These are phyloP conservation scores for Sialia sialis DNA, from an alignment of 2,113 vertebrate species.

Conservation along the genomic window DNA sequence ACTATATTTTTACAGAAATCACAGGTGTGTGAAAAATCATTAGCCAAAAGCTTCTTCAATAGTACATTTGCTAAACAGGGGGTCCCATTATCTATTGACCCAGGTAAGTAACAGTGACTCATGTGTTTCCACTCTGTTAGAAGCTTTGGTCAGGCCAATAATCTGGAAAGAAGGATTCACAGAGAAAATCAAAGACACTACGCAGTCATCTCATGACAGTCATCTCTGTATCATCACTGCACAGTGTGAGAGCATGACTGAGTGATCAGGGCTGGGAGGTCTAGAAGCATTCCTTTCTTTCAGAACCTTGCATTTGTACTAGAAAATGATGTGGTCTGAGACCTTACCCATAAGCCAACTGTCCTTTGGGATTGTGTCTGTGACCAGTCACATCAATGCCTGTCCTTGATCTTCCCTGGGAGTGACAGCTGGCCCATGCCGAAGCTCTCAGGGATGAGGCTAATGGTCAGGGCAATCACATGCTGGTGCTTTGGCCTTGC, in stretches of 20 bases:
- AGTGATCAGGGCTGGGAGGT: not conserved
- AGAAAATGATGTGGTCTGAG: not conserved
- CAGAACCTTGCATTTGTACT: not conserved
- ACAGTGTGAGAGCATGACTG: not conserved
- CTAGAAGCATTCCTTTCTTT: not conserved
- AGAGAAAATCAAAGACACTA: slow-evolving; percentile 3
- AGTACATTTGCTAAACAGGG: not conserved
- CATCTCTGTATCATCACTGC: not conserved
- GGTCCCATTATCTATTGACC: not conserved
- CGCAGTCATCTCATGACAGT: not conserved
- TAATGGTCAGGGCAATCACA: not conserved
- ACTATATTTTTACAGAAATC: not conserved
- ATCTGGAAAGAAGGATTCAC: not conserved
- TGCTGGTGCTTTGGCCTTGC: not conserved
- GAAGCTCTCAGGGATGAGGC: not conserved
- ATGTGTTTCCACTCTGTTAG: not conserved
- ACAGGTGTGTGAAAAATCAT: not conserved
- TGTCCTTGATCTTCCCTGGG: not conserved
- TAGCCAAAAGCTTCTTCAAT: not conserved
- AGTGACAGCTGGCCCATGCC: not conserved
- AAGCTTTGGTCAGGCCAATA: not conserved
- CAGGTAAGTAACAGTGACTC: not conserved
- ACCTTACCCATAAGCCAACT: not conserved
- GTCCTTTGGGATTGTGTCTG: not conserved
- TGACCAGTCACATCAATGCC: not conserved